Evolutionary conservation across 2,113 vertebrate species (phyloP).

Genomic region (Benitochromis conjunctus): DNA sequence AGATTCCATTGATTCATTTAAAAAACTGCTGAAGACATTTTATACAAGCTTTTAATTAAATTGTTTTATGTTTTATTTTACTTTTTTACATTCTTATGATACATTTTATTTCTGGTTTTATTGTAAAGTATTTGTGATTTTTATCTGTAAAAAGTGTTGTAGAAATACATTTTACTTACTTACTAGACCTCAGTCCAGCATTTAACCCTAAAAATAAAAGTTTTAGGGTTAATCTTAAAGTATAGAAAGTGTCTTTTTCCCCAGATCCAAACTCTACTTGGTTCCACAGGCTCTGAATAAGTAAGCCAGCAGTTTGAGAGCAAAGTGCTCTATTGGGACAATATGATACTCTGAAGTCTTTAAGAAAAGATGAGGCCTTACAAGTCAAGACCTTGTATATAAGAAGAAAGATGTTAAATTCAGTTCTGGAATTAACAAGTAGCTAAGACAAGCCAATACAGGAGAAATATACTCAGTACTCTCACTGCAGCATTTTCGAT

Average conservation of each 20-base stretch:
- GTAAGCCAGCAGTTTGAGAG: neutral
- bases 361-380: neutral
- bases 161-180: neutral
- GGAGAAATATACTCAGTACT: neutral
- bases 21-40: neutral
- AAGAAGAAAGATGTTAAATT: neutral
- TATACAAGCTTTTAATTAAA: neutral
- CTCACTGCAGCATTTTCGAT: neutral
- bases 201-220: neutral
- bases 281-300: neutral
- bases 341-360: neutral
- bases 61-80: fast-evolving
- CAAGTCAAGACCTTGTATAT: neutral
- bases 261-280: neutral
- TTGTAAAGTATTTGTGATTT: neutral
- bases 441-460: neutral
- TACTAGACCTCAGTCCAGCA: neutral
- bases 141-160: neutral
- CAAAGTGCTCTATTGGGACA: neutral
- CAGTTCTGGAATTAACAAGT: neutral
- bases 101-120: neutral
- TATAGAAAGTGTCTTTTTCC: neutral
- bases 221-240: neutral
- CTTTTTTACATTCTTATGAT: neutral
- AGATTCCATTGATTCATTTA: neutral